A percentile compares a stretch with the other conserved stretches of the same genome.
phyloP scores from a whole-genome alignment of 1,140 invertebrate genomes.

The Pomacea maculata region DNA sequence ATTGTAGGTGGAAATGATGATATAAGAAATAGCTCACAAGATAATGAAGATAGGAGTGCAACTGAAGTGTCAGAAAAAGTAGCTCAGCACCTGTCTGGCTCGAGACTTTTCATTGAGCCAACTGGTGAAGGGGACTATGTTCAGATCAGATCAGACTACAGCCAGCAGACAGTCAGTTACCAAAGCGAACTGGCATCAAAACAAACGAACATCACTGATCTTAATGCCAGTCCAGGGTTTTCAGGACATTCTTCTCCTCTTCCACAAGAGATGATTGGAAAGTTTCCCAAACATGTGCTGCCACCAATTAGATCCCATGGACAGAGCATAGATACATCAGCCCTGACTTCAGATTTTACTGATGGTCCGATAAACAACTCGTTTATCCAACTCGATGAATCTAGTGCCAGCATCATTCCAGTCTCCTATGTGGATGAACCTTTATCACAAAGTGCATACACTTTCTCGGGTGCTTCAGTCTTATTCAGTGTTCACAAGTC shows the following conservation, averaged over 20 bases:
- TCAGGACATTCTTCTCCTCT: too few relatives aligned
- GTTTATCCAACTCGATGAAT: background rate
- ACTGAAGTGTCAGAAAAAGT: too few relatives aligned
- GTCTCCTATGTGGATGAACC: background rate
- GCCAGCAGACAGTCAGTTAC: slow-evolving; percentile 11
- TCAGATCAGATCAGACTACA: slow-evolving; percentile 25
- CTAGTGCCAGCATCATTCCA: background rate
- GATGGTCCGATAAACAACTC: background rate
- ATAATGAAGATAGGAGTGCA: too few relatives aligned
- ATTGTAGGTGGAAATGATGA: too few relatives aligned
- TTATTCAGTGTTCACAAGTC: slow-evolving; percentile 1
- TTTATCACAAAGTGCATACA: slow-evolving; percentile 1
- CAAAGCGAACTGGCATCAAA: background rate
- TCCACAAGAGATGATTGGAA: slow-evolving; percentile 13
- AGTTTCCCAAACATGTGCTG: slow-evolving; percentile 29
- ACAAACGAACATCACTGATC: background rate
- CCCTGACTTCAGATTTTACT: background rate
- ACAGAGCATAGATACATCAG: background rate
- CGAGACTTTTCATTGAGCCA: background rate
- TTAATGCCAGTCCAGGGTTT: too few relatives aligned
- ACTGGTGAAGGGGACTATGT: slow-evolving; percentile 33
- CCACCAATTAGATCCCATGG: slow-evolving; percentile 21
- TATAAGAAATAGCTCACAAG: too few relatives aligned
- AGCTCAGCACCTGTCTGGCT: too few relatives aligned
- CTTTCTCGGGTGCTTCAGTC: slow-evolving; percentile 16